A percentile compares a stretch with the other conserved stretches of the same genome.
phyloP scores from a whole-genome alignment of 2,888 invertebrate species.

The Acleris sparsana region DNA sequence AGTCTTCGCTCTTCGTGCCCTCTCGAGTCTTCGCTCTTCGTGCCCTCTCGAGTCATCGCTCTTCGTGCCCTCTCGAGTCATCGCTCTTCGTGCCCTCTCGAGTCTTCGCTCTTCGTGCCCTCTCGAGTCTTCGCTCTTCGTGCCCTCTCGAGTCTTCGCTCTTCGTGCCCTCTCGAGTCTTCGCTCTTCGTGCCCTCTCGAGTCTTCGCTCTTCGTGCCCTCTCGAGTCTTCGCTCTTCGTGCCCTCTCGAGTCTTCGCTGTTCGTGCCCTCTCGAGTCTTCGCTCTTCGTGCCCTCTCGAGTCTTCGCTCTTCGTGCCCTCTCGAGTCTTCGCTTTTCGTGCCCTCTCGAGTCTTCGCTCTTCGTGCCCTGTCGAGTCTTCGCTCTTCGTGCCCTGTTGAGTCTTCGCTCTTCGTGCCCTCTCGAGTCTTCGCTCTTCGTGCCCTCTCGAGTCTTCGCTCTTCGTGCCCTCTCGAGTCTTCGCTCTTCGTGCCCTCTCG shows the following conservation, averaged over 20 bases:
- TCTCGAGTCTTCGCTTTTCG: slow-evolving; percentile 31
- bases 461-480: background rate
- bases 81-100: background rate
- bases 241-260: slow-evolving; percentile 26
- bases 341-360: slow-evolving; percentile 6
- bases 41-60: slow-evolving; percentile 32
- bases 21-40: slow-evolving; percentile 8
- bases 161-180: slow-evolving; percentile 30
- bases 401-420: slow-evolving; percentile 24
- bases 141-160: slow-evolving; percentile 30
- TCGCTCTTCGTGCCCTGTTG: slow-evolving; percentile 22
- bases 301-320: slow-evolving; percentile 16
- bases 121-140: slow-evolving; percentile 22
- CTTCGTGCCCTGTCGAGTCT: slow-evolving; percentile 17
- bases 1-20: slow-evolving; percentile 19
- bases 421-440: slow-evolving; percentile 16
- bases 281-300: slow-evolving; percentile 21
- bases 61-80: too few species aligned
- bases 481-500: too few species aligned
- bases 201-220: slow-evolving; percentile 28
- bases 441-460: background rate
- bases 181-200: slow-evolving; percentile 33
- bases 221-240: slow-evolving; percentile 25
- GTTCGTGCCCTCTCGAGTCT: slow-evolving; percentile 36
- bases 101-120: slow-evolving; percentile 21